Conservation (phyloP, 2,797 vertebrate species). For the Lutjanus campechanus region DNA sequence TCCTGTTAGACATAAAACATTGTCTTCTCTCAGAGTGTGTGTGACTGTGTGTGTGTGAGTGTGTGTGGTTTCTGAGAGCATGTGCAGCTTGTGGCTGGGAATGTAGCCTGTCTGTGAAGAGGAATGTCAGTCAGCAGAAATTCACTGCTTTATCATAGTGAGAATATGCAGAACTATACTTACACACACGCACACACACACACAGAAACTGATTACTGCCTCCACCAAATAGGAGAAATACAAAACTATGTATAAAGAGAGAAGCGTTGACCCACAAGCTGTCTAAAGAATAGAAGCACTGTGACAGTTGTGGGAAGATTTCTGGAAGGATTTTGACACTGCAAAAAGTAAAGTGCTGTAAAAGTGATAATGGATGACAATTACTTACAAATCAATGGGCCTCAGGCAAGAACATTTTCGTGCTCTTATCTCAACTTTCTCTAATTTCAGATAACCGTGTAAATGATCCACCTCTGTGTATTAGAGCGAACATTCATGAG, state of each 20-base stretch:
- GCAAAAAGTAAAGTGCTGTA: conserved; percentile 4
- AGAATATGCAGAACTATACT: conserved; percentile 36
- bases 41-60: conserved; percentile 24
- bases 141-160: conserved; percentile 44
- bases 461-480: too few relatives aligned
- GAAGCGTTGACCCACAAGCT: conserved; percentile 28
- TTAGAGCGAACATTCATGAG: too few relatives aligned
- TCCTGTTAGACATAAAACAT: conserved; percentile 60
- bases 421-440: too few relatives aligned
- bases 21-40: conserved; percentile 50
- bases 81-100: conserved; percentile 58
- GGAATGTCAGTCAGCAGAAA: conserved; percentile 69
- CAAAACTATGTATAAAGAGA: conserved; percentile 23
- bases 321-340: conserved; percentile 24
- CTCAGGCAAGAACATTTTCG: too few relatives aligned
- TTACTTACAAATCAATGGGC: conserved; percentile 2
- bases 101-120: conserved; percentile 54
- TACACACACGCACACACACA: conserved; percentile 14
- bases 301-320: conserved; percentile 29
- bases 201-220: conserved; percentile 22
- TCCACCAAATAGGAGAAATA: conserved; percentile 20
- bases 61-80: conserved; percentile 50
- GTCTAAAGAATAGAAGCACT: conserved; percentile 22
- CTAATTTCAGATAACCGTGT: too few relatives aligned
- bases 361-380: conserved; percentile 26